Conservation (phyloP, 2,113 vertebrate species). For the Gavialis gangeticus region DNA sequence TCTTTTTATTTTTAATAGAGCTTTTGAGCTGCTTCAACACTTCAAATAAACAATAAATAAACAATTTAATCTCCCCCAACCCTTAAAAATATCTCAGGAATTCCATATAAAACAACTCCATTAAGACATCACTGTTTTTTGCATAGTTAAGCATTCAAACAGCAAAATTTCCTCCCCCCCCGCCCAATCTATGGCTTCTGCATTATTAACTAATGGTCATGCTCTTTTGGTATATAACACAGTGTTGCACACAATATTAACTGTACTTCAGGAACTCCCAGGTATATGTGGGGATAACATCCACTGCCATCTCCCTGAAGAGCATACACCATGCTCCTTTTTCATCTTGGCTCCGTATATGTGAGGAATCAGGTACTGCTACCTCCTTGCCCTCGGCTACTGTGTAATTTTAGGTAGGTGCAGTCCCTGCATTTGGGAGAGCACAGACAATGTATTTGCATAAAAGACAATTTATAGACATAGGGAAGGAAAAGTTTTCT, state of each 20-base stretch:
- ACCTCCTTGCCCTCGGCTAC: background rate
- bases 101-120: background rate
- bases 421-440: background rate
- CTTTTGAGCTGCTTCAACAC: background rate
- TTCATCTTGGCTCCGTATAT: background rate
- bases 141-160: slow-evolving; percentile 28
- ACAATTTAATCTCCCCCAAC: background rate
- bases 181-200: background rate
- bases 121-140: background rate
- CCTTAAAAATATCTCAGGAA: background rate
- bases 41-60: too few relatives aligned
- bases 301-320: slow-evolving; percentile 3
- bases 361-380: background rate
- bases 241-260: background rate
- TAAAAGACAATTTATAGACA: background rate
- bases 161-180: background rate
- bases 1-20: background rate
- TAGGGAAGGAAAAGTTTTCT: background rate
- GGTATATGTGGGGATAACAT: slow-evolving; percentile 14
- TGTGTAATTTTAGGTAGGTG: background rate
- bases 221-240: slow-evolving; percentile 19
- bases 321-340: background rate
- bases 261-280: background rate
- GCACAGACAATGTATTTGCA: background rate
- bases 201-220: slow-evolving; percentile 30